phyloP scores from a whole-genome alignment of 2,888 invertebrate species.

The Dicranocentrus wangi region DNA sequence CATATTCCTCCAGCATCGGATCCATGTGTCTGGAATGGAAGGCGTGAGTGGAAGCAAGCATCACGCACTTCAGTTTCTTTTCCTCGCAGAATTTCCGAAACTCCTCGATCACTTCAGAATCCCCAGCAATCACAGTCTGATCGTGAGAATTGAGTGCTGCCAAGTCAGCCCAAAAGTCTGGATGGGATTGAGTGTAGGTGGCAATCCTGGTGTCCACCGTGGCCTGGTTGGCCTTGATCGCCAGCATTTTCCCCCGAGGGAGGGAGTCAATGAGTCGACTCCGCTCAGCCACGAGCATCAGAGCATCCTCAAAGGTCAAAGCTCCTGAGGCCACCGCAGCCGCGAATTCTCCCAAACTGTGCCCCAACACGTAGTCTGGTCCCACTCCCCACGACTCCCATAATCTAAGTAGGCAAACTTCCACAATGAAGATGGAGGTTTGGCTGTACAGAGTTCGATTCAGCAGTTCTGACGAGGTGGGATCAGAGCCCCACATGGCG shows the following conservation, averaged over 20 bases:
- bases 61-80: conserved; percentile 17
- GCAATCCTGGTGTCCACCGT: background rate
- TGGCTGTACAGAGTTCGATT: conserved; percentile 28
- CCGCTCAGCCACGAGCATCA: conserved; percentile 56
- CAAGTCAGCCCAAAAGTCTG: conserved; percentile 45
- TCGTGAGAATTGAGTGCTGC: conserved; percentile 63
- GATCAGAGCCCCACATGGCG: conserved; percentile 22
- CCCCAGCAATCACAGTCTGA: conserved; percentile 60
- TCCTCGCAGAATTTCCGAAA: conserved; percentile 28
- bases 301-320: conserved; percentile 47
- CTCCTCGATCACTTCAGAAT: background rate
- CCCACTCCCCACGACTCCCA: conserved; percentile 60
- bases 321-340: conserved; percentile 5
- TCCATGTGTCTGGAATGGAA: conserved; percentile 63
- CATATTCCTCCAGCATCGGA: conserved; percentile 49
- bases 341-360: conserved; percentile 18
- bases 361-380: conserved; percentile 46
- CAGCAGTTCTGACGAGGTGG: background rate
- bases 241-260: conserved; percentile 58
- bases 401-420: conserved; percentile 44
- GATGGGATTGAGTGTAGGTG: background rate
- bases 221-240: conserved; percentile 38
- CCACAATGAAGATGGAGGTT: conserved; percentile 32
- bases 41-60: conserved; percentile 50
- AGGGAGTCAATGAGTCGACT: conserved; percentile 52